Evolutionary conservation across 2,888 invertebrate species (phyloP).

Genomic region (Glaucopsyche alexis): DNA sequence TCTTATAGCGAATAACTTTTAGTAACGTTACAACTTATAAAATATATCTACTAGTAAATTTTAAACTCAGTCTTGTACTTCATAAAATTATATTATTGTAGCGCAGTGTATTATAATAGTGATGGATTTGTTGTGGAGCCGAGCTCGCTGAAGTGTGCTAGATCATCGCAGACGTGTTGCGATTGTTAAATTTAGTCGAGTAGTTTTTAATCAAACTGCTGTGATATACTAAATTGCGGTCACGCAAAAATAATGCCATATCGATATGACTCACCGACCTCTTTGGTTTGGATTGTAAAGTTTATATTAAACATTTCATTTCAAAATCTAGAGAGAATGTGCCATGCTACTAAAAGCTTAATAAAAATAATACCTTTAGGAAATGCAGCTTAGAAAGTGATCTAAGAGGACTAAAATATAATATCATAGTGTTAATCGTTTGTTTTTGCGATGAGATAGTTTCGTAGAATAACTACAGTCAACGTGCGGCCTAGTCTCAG

Average conservation of each 20-base stretch:
- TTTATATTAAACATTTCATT: not conserved
- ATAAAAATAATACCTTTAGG: too few relatives aligned
- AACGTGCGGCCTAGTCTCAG: not conserved
- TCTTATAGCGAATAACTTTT: too few relatives aligned
- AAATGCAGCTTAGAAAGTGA: too few relatives aligned
- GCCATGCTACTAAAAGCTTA: too few relatives aligned
- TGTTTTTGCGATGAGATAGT: too few relatives aligned
- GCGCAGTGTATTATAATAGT: slow-evolving; percentile 8
- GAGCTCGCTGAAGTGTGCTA: slow-evolving; percentile 8
- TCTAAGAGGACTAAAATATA: too few relatives aligned
- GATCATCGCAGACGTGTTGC: slow-evolving; percentile 10
- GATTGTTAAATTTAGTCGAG: slow-evolving; percentile 25
- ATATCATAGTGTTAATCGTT: too few relatives aligned
- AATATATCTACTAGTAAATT: not conserved
- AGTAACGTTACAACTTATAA: too few relatives aligned
- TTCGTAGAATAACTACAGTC: not conserved
- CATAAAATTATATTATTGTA: not conserved
- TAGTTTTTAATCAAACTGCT: slow-evolving; percentile 18
- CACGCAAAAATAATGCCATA: slow-evolving; percentile 19
- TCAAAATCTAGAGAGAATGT: not conserved
- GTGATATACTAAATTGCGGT: slow-evolving; percentile 23
- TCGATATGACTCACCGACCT: slow-evolving; percentile 12
- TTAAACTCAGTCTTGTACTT: not conserved
- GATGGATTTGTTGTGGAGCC: slow-evolving; percentile 6
- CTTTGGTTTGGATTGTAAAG: not conserved